These are phyloP conservation scores for Poecilia wingei DNA, from an alignment of 2,797 vertebrate species.

Conservation along the genomic window DNA sequence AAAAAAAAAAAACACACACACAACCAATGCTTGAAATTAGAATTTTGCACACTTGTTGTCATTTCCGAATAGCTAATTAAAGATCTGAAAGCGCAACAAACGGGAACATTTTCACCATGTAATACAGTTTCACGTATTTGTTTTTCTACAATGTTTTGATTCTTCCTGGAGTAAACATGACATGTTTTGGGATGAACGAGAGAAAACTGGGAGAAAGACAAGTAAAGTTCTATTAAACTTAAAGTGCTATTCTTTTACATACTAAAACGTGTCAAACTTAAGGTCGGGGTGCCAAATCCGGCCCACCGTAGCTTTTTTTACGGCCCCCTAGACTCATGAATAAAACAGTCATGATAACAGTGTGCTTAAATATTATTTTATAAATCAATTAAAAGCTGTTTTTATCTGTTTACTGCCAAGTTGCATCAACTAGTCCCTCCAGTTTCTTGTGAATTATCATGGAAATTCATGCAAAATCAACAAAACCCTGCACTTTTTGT, in stretches of 20 bases:
- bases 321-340: too few species aligned
- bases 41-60: conserved; percentile 6
- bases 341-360: too few species aligned
- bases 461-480: too few species aligned
- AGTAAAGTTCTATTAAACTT: not conserved
- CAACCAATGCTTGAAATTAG: conserved; percentile 32
- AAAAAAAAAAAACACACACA: not conserved
- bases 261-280: not conserved
- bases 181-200: too few species aligned
- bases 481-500: too few species aligned
- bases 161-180: not conserved
- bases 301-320: too few species aligned
- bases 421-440: too few species aligned
- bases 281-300: too few species aligned
- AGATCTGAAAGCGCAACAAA: conserved; percentile 12
- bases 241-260: not conserved
- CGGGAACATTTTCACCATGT: not conserved
- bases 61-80: not conserved
- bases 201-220: not conserved
- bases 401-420: too few species aligned
- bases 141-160: not conserved
- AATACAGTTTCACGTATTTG: not conserved
- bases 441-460: too few species aligned
- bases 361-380: too few species aligned
- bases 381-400: too few species aligned